These are phyloP conservation scores for Diaperis boleti DNA, from an alignment of 2,888 invertebrate species.

Conservation along the genomic window DNA sequence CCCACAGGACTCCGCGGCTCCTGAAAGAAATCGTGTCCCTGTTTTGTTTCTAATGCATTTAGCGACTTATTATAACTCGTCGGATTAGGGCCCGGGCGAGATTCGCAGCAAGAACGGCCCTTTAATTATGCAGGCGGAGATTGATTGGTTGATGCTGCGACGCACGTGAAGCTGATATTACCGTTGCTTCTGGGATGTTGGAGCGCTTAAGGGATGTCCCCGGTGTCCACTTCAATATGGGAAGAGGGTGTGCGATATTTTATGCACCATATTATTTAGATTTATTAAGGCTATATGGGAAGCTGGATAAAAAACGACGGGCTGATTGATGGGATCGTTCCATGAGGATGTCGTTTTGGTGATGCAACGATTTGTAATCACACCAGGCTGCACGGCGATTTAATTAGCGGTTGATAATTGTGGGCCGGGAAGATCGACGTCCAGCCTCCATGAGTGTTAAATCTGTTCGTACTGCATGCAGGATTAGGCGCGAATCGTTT, in stretches of 20 bases:
- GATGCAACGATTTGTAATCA: slow-evolving; percentile 48
- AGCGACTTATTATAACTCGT: slow-evolving; percentile 7
- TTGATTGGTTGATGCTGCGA: slow-evolving; percentile 52
- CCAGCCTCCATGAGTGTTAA: too few relatives aligned
- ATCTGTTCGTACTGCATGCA: too few relatives aligned
- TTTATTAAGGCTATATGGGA: slow-evolving; percentile 63
- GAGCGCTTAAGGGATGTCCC: slow-evolving; percentile 57
- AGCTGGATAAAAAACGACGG: slow-evolving; percentile 63
- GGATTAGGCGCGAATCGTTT: slow-evolving; percentile 15
- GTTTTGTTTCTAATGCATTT: slow-evolving; percentile 35
- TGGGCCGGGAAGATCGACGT: too few relatives aligned
- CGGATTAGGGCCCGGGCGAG: slow-evolving; percentile 21
- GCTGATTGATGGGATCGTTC: slow-evolving; percentile 64
- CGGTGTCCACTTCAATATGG: slow-evolving; percentile 60
- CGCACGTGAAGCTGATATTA: slow-evolving; percentile 58
- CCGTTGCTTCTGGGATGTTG: slow-evolving; percentile 34
- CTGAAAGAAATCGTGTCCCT: slow-evolving; percentile 32
- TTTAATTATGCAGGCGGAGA: slow-evolving; percentile 53
- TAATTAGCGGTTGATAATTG: too few relatives aligned
- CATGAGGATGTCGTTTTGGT: slow-evolving; percentile 60
- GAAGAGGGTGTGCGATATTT: slow-evolving; percentile 56
- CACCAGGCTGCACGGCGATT: too few relatives aligned
- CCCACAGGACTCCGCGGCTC: slow-evolving; percentile 57
- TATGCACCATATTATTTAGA: slow-evolving; percentile 64
- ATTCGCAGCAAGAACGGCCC: slow-evolving; percentile 16